These are phyloP conservation scores for Lochmaea capreae DNA, from an alignment of 2,888 invertebrate genomes.

Conservation along the genomic window DNA sequence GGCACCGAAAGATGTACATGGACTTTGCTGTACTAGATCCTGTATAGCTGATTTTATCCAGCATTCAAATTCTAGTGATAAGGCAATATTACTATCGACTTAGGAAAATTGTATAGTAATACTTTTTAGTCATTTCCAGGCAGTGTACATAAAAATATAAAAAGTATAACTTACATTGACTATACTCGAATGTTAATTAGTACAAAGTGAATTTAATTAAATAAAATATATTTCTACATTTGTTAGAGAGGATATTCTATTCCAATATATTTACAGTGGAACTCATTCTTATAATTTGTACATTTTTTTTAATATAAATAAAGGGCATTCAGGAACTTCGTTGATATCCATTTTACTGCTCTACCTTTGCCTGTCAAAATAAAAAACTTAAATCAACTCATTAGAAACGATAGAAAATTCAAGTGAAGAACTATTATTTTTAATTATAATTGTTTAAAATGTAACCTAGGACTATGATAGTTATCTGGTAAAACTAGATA, in stretches of 20 bases:
- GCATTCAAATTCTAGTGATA: no score
- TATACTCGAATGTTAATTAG: slow-evolving; percentile 4
- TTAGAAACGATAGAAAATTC: slow-evolving; percentile 21
- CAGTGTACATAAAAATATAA: neutral
- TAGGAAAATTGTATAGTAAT: no score
- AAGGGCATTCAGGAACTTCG: slow-evolving; percentile 36
- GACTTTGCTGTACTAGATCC: no score
- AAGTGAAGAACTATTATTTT: slow-evolving; percentile 13
- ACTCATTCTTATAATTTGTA: slow-evolving; percentile 32
- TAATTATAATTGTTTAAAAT: neutral
- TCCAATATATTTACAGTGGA: slow-evolving; percentile 30
- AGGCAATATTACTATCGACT: no score
- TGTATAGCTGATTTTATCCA: no score
- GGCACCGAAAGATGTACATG: no score
- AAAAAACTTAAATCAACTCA: slow-evolving; percentile 39
- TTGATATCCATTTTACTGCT: slow-evolving; percentile 28
- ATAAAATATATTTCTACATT: slow-evolving; percentile 34
- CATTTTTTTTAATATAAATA: slow-evolving; percentile 27
- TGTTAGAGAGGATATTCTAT: slow-evolving; percentile 32
- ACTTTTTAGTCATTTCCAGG: no score
- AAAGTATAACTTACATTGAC: neutral
- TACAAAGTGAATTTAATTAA: slow-evolving; percentile 23
- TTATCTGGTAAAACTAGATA: no score
- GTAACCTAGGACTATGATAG: no score
- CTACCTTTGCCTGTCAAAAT: slow-evolving; percentile 55